Conservation (phyloP, 2,888 invertebrate genomes). For the Oligia fasciuncula region DNA sequence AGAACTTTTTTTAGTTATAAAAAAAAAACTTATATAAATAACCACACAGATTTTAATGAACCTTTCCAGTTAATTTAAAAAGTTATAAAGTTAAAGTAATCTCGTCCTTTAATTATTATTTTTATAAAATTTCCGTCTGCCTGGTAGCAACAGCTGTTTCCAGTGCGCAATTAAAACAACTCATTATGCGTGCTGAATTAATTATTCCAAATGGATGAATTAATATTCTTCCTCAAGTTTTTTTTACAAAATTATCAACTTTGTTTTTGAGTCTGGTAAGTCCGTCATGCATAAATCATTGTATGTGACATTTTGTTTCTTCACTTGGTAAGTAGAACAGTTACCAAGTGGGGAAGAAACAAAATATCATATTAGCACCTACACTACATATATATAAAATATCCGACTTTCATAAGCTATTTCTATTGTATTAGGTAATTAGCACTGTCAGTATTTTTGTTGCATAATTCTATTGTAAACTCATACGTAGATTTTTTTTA, state of each 20-base stretch:
- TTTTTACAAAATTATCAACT: not conserved
- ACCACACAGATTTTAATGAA: not conserved
- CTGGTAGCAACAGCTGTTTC: constrained; percentile 23
- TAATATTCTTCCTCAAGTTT: not conserved
- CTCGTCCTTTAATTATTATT: not conserved
- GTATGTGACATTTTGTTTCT: too few relatives aligned
- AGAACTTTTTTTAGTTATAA: too few relatives aligned
- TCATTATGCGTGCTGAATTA: constrained; percentile 20
- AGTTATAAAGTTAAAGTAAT: not conserved
- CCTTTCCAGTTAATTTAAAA: not conserved
- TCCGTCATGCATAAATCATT: not conserved
- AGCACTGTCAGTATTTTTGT: not conserved
- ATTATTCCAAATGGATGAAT: not conserved
- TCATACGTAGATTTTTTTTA: not conserved
- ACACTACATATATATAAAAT: not conserved
- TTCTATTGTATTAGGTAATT: not conserved
- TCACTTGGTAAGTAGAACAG: too few relatives aligned
- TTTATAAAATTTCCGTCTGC: not conserved
- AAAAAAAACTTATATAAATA: too few relatives aligned
- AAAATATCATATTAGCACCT: too few relatives aligned
- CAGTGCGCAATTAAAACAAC: constrained; percentile 11
- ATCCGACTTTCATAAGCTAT: not conserved
- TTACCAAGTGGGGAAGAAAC: too few relatives aligned
- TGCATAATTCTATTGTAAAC: not conserved
- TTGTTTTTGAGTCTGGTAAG: not conserved